phyloP scores from a whole-genome alignment of 2,888 invertebrate genomes.

The Azorinus chamasolen region DNA sequence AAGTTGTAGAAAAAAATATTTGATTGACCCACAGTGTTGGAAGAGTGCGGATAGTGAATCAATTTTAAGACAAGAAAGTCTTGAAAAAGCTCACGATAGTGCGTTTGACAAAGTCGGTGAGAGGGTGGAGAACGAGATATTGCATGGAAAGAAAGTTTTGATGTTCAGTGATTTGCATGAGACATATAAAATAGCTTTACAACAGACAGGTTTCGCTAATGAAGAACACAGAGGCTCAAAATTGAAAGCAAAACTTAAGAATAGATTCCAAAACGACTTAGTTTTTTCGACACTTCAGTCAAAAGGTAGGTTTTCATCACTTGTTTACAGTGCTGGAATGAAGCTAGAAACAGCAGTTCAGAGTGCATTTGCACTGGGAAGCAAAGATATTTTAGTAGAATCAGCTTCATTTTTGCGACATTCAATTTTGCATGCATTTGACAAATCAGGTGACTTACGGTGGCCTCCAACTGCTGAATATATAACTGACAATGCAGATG shows the following conservation, averaged over 20 bases:
- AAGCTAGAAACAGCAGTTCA: constrained; percentile 20
- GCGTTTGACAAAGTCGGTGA: constrained; percentile 16
- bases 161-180: constrained; percentile 14
- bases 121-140: constrained; percentile 12
- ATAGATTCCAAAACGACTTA: constrained; percentile 1
- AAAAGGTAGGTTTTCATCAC: constrained; percentile 13
- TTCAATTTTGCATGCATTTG: no score
- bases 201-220: constrained; percentile 15
- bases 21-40: constrained; percentile 12
- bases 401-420: constrained; percentile 20
- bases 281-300: constrained; percentile 4
- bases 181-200: constrained; percentile 10
- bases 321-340: constrained; percentile 25
- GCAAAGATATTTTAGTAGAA: constrained; percentile 16
- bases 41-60: constrained; percentile 6
- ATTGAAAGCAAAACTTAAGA: constrained; percentile 24
- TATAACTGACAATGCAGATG: neutral
- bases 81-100: constrained; percentile 6
- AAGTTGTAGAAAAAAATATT: constrained; percentile 18
- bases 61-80: neutral
- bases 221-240: constrained; percentile 14
- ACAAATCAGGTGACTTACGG: constrained; percentile 7
- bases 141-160: constrained; percentile 5
- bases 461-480: constrained; percentile 42
- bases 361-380: constrained; percentile 22